These are phyloP conservation scores for Rattus norvegicus DNA, from an alignment of 2,113 vertebrate genomes.

Conservation along the genomic window DNA sequence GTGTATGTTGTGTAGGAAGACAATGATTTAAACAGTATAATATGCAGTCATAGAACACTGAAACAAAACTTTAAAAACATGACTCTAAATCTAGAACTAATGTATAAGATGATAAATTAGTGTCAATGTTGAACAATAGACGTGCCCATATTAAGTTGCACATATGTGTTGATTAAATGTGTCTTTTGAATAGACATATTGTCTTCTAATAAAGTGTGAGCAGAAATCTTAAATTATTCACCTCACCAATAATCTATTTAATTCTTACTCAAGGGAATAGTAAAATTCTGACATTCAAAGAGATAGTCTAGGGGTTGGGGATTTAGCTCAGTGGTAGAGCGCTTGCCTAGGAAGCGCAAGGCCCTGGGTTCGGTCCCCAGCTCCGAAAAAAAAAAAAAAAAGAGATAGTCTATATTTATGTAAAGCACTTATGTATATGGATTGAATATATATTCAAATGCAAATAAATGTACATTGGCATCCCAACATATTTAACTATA, in stretches of 20 bases:
- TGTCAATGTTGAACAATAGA: not conserved
- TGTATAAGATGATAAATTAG: not conserved
- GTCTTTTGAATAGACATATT: not conserved
- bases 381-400: too few relatives aligned
- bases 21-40: not conserved
- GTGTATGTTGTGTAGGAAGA: not conserved
- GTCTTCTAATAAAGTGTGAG: not conserved
- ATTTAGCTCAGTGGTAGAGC: too few relatives aligned
- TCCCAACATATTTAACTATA: not conserved
- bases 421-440: not conserved
- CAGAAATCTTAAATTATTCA: not conserved
- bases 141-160: not conserved
- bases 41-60: not conserved
- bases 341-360: too few relatives aligned
- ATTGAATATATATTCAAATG: not conserved
- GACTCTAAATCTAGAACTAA: not conserved
- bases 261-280: not conserved
- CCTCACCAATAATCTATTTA: not conserved
- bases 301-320: too few relatives aligned
- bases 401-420: not conserved
- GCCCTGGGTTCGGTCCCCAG: too few relatives aligned
- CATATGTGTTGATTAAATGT: not conserved
- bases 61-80: not conserved
- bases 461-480: not conserved
- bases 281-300: not conserved